phyloP scores from a whole-genome alignment of 2,797 vertebrate species.

The Esox masquinongy region DNA sequence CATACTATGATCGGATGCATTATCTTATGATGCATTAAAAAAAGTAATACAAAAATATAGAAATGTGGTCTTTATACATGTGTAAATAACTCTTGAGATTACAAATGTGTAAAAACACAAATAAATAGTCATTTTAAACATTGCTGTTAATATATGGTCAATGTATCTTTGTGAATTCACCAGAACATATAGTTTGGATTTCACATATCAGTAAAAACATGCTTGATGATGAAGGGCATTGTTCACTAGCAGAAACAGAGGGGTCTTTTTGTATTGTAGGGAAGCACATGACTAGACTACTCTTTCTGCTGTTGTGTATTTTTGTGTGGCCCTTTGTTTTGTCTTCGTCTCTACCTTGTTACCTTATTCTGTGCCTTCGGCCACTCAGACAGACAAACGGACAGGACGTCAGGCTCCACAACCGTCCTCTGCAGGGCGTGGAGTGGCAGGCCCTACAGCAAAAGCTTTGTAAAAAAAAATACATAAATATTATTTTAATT shows the following conservation, averaged over 20 bases:
- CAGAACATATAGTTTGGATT: background rate
- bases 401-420: conserved; percentile 72
- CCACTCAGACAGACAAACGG: conserved; percentile 53
- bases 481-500: background rate
- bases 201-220: background rate
- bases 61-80: no score
- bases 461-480: conserved; percentile 29
- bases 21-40: no score
- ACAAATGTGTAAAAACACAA: no score
- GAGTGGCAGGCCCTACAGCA: conserved; percentile 71
- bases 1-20: no score
- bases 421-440: conserved; percentile 71
- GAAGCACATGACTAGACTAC: no score
- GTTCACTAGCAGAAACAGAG: background rate
- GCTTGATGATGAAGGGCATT: background rate
- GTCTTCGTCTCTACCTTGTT: conserved; percentile 27
- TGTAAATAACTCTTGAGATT: no score
- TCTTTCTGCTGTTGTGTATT: no score
- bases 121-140: no score
- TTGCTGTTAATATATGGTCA: no score
- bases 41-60: no score
- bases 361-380: conserved; percentile 58
- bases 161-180: background rate
- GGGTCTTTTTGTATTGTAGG: no score
- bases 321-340: background rate